phyloP scores from a whole-genome alignment of 2,113 vertebrate genomes.

The Tretioscincus oriximinensis region DNA sequence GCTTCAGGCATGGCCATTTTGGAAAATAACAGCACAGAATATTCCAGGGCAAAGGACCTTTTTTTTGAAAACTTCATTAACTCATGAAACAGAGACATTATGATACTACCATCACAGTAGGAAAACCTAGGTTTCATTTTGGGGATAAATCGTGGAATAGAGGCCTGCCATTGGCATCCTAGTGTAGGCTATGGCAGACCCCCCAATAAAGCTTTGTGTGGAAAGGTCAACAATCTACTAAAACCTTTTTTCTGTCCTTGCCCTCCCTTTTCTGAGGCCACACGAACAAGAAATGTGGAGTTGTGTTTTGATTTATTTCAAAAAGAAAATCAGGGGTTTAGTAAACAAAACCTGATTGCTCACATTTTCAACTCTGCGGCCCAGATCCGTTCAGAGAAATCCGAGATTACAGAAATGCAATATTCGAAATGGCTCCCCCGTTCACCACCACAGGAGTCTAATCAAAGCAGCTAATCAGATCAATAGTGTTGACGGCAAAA shows the following conservation, averaged over 20 bases:
- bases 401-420: slow-evolving; percentile 70
- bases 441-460: slow-evolving; percentile 48
- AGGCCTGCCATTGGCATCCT: too few relatives aligned
- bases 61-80: too few relatives aligned
- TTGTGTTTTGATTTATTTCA: slow-evolving; percentile 75
- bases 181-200: too few relatives aligned
- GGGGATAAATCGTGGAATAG: too few relatives aligned
- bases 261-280: slow-evolving; percentile 75
- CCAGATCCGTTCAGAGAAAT: slow-evolving; percentile 47
- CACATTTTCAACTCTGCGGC: slow-evolving; percentile 58
- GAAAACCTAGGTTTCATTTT: too few relatives aligned
- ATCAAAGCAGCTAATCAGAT: slow-evolving; percentile 74
- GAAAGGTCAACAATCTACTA: slow-evolving; percentile 45
- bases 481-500: slow-evolving; percentile 58
- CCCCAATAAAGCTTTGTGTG: too few relatives aligned
- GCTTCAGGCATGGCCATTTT: too few relatives aligned
- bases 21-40: too few relatives aligned
- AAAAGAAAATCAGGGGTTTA: slow-evolving; percentile 70
- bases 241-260: slow-evolving; percentile 69
- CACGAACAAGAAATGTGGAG: slow-evolving; percentile 65
- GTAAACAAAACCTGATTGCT: slow-evolving; percentile 79
- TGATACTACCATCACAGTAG: too few relatives aligned
- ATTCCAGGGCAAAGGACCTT: too few relatives aligned
- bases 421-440: slow-evolving; percentile 62
- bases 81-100: too few relatives aligned